Base-by-base conservation (phyloP, 2,888 invertebrate species). In the Nyleta sp. region DNA sequence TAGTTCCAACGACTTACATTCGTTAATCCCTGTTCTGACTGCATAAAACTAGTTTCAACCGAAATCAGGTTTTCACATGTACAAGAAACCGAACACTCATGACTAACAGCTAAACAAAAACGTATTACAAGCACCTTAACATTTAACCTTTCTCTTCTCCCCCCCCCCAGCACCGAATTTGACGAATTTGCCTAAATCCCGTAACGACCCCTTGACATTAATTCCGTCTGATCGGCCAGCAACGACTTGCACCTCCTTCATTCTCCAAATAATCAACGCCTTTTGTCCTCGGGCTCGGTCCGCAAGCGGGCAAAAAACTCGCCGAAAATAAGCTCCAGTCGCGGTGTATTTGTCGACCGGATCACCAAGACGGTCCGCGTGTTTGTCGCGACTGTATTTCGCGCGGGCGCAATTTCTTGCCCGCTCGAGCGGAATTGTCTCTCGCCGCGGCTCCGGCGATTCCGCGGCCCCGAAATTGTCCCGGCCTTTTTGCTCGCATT, bases 251-350 rank as follows among this genome's bases (percentile, higher is more conserved):
- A 31, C 18, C 44, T 28, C 4, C 8, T 33, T 44, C 33, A 20
- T 59, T 44, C 59, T 44, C 44, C 31, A 59, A 59, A 59, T 59
- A 59, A 59, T 59, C 59, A 59, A 44, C 18, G 59, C 18, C 42
- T 59, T 44, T 59, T 59, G 44, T 33, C 44, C 33, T 1, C 3
- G 17, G 15, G n/a, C 28, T 22, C 1, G 13, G 13, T 11, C 42
- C 0, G 13, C 7, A 18, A 46, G 2, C 15, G 20, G 22, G n/a
- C 20, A 60, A 62, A 62, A 62, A 59, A 33, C 5, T 50, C 1
- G 15, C 38, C n/a, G 18, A 50, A 40, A 48, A 62, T 46, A 60
- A 62, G 38, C 62, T 28, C 17, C 48, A 62, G 35, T 62, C 42
- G 62, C 33, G 28, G 50, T 28, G 28, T 40, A 62, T 62, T 62